Percentiles rank a stretch among this genome's conserved stretches.
Evolutionary conservation across 2,113 vertebrate species (phyloP).

Genomic region (Strix uralensis): DNA sequence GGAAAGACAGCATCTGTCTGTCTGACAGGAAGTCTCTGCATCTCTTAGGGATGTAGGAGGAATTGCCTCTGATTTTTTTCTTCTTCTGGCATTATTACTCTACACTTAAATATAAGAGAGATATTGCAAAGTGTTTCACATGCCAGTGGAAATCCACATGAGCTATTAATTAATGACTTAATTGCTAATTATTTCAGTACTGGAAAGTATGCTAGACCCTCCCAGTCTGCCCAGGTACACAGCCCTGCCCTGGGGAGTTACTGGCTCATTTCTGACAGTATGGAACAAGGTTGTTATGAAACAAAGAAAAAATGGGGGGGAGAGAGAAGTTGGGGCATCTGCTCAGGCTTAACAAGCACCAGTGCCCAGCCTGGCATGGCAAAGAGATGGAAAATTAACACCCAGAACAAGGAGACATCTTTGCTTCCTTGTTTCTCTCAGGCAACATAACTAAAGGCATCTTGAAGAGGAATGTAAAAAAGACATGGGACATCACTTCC

Average conservation of each 20-base stretch:
- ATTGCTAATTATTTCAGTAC: constrained; percentile 37
- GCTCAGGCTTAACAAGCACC: not conserved
- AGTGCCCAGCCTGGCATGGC: not conserved
- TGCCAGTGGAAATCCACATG: not conserved
- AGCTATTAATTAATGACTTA: constrained; percentile 35
- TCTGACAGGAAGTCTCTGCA: not conserved
- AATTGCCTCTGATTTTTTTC: not conserved
- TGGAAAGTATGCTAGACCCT: constrained; percentile 21
- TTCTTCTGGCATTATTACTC: not conserved
- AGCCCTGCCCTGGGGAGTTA: constrained; percentile 33
- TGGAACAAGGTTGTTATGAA: not conserved
- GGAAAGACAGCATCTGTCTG: constrained; percentile 28
- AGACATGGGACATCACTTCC: not conserved
- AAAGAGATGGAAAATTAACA: not conserved
- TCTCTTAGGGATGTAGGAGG: not conserved
- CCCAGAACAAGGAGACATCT: not conserved
- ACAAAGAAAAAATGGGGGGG: not conserved
- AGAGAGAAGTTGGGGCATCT: not conserved
- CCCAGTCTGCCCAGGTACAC: not conserved
- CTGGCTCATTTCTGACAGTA: not conserved
- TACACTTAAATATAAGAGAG: not conserved
- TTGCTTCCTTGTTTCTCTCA: not conserved
- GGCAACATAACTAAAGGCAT: not conserved
- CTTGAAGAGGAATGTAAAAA: not conserved
- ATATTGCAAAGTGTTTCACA: not conserved